Base-by-base conservation (phyloP, 2,797 vertebrate species). In the Limnodromus scolopaceus region DNA sequence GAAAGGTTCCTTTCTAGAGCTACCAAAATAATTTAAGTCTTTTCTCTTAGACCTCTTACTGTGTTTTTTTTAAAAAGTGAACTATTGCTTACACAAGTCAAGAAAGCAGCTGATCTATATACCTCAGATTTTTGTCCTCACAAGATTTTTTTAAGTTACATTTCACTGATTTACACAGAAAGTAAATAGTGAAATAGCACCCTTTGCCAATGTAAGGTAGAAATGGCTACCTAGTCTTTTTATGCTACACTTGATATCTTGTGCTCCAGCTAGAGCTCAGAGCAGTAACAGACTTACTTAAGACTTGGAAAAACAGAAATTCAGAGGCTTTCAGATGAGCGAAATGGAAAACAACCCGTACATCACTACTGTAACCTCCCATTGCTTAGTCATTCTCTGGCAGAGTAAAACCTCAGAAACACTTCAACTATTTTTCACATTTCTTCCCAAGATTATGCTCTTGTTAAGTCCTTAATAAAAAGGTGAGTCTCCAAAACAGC, bases 381-480 rank as follows among this genome's bases (percentile, higher is more conserved):
- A 87, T 54, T 77, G 64, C 88, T 95, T 93, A 93, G 96, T 94
- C 96, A 97, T 94, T 95, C 94, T 94, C 87, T 82, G 82, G 90
- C 92, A 84, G 23, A 55, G 51, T 71, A 63, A 95, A 97, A 85
- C 90, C 79, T 89, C 84, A 97, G 81, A 95, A 95, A 87, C 66
- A 70, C 68, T 93, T 84, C 39, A 89, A 51, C 53, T 93, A 76
- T 93, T 96, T 96, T 96, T 96, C 91, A 97, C 87, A 89, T 93
- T 96, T 87, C 83, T 92, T 94, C 90, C 93, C 91, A 95, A 79
- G 39, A 81, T 30, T 69, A 75, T 16, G 20, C 30, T 41, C 63
- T 64, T 46, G 12, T 48, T 58, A 89, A 74, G 51, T 30, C 63
- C 64, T 43, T 32, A 68, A 2, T 54, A 43, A 87, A 74, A 51